Evolutionary conservation across 1,140 invertebrate species (phyloP).

Genomic region (Solenopsis invicta): DNA sequence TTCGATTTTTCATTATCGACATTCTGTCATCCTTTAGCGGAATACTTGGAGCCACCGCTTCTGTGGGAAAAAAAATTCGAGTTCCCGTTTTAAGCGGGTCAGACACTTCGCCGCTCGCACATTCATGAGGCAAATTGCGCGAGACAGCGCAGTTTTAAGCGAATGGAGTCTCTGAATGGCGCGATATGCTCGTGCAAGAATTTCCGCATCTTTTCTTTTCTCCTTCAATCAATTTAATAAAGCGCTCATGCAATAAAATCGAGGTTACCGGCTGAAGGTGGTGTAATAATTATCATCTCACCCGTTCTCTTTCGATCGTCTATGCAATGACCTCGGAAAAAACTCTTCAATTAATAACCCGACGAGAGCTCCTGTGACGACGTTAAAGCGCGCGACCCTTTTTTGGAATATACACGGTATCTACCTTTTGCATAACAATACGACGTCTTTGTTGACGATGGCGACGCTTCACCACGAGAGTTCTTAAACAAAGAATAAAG

Average conservation of each 20-base stretch:
- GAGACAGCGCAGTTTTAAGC: conserved; percentile 46
- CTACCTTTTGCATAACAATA: conserved; percentile 58
- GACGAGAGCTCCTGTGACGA: not conserved
- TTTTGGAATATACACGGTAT: conserved; percentile 37
- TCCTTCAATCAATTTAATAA: conserved; percentile 32
- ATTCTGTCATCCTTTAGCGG: conserved; percentile 34
- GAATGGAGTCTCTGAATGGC: conserved; percentile 37
- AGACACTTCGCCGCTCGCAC: conserved; percentile 32
- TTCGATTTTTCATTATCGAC: conserved; percentile 54
- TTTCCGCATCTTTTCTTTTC: conserved; percentile 1
- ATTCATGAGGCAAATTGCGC: conserved; percentile 51
- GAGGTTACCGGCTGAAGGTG: not conserved
- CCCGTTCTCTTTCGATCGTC: not conserved
- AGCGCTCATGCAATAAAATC: conserved; percentile 18
- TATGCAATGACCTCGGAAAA: conserved; percentile 4
- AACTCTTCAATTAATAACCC: conserved; percentile 48
- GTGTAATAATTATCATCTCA: conserved; percentile 53
- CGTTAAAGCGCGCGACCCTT: conserved; percentile 27
- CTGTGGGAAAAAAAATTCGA: conserved; percentile 25
- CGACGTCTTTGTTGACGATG: conserved; percentile 49
- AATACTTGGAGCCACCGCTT: not conserved
- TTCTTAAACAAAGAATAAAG: conserved; percentile 61
- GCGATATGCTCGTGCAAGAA: not conserved
- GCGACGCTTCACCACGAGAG: conserved; percentile 32
- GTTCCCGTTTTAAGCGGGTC: conserved; percentile 38